phyloP scores from a whole-genome alignment of 1,140 invertebrate genomes.

The Drosophila melanica region DNA sequence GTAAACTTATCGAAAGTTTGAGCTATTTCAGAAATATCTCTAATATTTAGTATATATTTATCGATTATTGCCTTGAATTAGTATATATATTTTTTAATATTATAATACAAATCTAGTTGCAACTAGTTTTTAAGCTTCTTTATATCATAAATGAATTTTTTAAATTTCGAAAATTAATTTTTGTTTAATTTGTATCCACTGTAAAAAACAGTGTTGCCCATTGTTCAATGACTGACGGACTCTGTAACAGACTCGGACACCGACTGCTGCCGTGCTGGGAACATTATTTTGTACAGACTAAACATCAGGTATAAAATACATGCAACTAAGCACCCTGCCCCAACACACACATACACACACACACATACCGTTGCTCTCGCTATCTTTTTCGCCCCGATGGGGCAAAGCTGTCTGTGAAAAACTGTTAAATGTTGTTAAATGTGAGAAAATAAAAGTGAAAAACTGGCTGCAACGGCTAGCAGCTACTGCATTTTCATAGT shows the following conservation, averaged over 20 bases:
- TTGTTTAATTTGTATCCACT: too few relatives aligned
- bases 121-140: too few relatives aligned
- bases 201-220: not conserved
- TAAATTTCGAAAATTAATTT: too few relatives aligned
- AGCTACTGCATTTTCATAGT: conserved; percentile 29
- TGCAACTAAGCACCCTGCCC: conserved; percentile 5
- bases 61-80: too few relatives aligned
- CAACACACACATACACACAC: too few relatives aligned
- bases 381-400: not conserved
- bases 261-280: conserved; percentile 2
- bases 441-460: conserved; percentile 48
- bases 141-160: too few relatives aligned
- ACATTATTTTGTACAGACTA: conserved; percentile 30
- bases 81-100: too few relatives aligned
- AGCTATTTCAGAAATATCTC: too few relatives aligned
- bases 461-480: conserved; percentile 35
- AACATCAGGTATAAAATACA: conserved; percentile 28
- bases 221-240: conserved; percentile 14
- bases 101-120: too few relatives aligned
- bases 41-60: too few relatives aligned
- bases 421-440: conserved; percentile 46
- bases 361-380: not conserved
- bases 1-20: too few relatives aligned
- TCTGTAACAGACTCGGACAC: not conserved
- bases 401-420: conserved; percentile 12